These are phyloP conservation scores for Brachypteracias leptosomus DNA, from an alignment of 2,113 vertebrate species.

Conservation along the genomic window DNA sequence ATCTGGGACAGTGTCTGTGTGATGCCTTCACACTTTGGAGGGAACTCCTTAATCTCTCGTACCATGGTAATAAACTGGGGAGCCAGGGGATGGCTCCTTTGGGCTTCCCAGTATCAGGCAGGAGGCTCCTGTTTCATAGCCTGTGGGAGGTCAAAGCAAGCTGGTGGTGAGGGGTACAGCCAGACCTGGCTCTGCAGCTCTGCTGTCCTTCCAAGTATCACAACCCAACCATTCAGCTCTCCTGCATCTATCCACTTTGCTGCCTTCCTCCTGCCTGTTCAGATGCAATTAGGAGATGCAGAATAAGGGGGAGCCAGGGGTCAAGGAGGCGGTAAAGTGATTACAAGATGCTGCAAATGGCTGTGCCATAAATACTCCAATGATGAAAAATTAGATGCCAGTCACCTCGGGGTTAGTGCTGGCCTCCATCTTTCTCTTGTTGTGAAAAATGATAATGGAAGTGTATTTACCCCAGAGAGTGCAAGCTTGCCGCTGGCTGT, in stretches of 20 bases:
- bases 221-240: slow-evolving; percentile 11
- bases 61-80: background rate
- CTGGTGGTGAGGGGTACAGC: background rate
- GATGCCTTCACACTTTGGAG: background rate
- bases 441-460: slow-evolving; percentile 47
- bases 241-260: slow-evolving; percentile 13
- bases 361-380: slow-evolving; percentile 8
- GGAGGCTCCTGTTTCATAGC: background rate
- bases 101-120: background rate
- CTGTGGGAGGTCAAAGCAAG: slow-evolving; percentile 19
- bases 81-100: background rate
- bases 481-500: background rate
- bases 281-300: slow-evolving; percentile 28
- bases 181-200: slow-evolving; percentile 7
- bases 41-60: background rate
- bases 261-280: slow-evolving; percentile 7
- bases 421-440: slow-evolving; percentile 18
- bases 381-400: slow-evolving; percentile 43
- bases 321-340: slow-evolving; percentile 31
- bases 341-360: slow-evolving; percentile 46
- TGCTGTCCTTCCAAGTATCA: slow-evolving; percentile 46
- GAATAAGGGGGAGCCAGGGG: slow-evolving; percentile 31
- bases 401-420: slow-evolving; percentile 19
- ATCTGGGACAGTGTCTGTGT: background rate
- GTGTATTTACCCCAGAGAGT: background rate